These are phyloP conservation scores for Stenichneumon culpator DNA, from an alignment of 2,888 invertebrate genomes.

Conservation along the genomic window DNA sequence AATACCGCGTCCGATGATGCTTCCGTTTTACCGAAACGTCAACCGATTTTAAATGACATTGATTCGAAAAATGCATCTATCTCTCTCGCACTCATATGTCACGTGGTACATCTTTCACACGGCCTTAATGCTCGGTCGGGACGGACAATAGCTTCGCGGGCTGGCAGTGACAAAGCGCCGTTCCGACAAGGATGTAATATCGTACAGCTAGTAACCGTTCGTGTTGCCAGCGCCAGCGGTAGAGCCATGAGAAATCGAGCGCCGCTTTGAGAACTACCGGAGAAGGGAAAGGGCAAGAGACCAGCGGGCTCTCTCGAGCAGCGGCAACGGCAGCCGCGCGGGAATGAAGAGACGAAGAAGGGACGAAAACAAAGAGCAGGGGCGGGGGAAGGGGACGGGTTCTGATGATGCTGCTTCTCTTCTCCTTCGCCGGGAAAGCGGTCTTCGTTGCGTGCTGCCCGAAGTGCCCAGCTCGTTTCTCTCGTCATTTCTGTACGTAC, in stretches of 20 bases:
- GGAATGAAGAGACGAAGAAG: slow-evolving; percentile 32
- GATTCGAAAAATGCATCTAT: too few relatives aligned
- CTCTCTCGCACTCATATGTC: too few relatives aligned
- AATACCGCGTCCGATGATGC: too few relatives aligned
- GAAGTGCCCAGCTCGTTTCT: slow-evolving; percentile 42
- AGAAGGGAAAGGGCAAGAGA: slow-evolving; percentile 34
- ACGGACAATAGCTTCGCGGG: slow-evolving; percentile 67
- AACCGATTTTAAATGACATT: too few relatives aligned
- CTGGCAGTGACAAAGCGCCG: slow-evolving; percentile 69
- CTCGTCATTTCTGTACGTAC: slow-evolving; percentile 17
- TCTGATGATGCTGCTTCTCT: slow-evolving; percentile 14
- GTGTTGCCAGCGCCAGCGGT: not conserved
- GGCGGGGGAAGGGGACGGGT: not conserved
- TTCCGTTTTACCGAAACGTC: too few relatives aligned
- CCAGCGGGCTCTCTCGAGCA: slow-evolving; percentile 13
- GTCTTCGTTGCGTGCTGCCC: slow-evolving; percentile 52
- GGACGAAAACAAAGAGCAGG: not conserved
- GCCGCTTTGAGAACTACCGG: slow-evolving; percentile 44
- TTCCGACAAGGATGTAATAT: slow-evolving; percentile 58
- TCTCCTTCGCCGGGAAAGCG: slow-evolving; percentile 49
- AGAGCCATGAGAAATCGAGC: slow-evolving; percentile 26
- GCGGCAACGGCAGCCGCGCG: not conserved
- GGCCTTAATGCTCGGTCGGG: slow-evolving; percentile 64
- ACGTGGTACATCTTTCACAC: too few relatives aligned
- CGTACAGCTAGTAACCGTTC: slow-evolving; percentile 38